Conservation (phyloP, 1,140 invertebrate species). For the Trinorchestia longiramus region DNA sequence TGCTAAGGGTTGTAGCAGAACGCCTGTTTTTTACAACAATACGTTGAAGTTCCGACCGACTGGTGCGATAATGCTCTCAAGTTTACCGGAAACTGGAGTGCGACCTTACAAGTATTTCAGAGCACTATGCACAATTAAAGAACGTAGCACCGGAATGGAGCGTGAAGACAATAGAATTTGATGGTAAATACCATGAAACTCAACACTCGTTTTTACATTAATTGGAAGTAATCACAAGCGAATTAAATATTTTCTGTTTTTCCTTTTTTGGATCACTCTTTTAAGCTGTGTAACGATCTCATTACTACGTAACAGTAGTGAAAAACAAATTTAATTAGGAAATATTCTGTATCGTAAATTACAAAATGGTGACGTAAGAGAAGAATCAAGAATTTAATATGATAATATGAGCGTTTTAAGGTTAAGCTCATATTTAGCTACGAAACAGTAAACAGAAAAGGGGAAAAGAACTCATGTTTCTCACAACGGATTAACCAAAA, state of each 20-base stretch:
- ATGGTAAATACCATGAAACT: background rate
- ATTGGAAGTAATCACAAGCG: background rate
- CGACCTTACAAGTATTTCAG: background rate
- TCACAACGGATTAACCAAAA: background rate
- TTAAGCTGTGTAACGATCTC: background rate
- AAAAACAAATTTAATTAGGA: background rate
- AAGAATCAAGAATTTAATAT: background rate
- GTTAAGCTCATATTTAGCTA: background rate
- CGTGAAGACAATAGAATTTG: background rate
- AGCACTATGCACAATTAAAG: background rate
- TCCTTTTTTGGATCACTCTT: background rate
- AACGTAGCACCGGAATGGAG: background rate
- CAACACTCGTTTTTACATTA: background rate
- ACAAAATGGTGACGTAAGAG: background rate
- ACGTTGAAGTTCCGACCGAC: background rate
- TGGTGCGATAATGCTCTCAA: background rate
- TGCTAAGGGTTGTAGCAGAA: background rate
- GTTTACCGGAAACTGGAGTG: background rate
- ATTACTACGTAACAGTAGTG: background rate
- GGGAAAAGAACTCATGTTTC: background rate
- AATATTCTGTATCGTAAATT: background rate
- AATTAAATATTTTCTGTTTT: background rate
- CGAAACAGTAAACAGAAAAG: background rate
- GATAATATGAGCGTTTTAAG: background rate
- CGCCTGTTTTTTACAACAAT: background rate